Percentiles rank a stretch among this genome's conserved stretches.
Conservation (phyloP, 2,797 vertebrate genomes). For the Holocentrus rufus region DNA sequence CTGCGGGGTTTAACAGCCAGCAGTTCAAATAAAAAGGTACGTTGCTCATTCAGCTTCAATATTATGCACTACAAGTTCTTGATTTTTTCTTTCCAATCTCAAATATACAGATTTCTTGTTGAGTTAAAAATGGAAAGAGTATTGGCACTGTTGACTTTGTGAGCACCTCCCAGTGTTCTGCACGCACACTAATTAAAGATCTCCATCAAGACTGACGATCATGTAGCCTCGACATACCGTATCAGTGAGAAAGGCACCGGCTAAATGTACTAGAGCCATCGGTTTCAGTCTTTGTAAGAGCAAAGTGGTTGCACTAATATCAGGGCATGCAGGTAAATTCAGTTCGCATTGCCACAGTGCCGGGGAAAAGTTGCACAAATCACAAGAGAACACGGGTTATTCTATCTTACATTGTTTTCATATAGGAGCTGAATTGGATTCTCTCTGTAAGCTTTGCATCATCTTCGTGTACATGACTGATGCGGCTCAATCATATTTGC, state of each 20-base stretch:
- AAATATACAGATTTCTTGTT: slow-evolving; percentile 32
- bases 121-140: slow-evolving; percentile 27
- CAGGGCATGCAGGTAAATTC: slow-evolving; percentile 38
- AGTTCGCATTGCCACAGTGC: slow-evolving; percentile 39
- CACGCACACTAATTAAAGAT: slow-evolving; percentile 53
- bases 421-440: background rate
- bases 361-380: slow-evolving; percentile 1
- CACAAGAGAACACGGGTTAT: background rate
- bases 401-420: background rate
- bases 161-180: slow-evolving; percentile 15
- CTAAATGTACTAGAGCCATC: slow-evolving; percentile 42
- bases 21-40: slow-evolving; percentile 23
- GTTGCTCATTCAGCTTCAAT: slow-evolving; percentile 10
- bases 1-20: slow-evolving; percentile 21
- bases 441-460: slow-evolving; percentile 48
- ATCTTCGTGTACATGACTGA: slow-evolving; percentile 17
- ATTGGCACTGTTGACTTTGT: slow-evolving; percentile 18
- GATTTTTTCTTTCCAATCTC: background rate
- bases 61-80: slow-evolving; percentile 8
- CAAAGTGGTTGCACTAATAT: no score
- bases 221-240: slow-evolving; percentile 65
- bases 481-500: slow-evolving; percentile 45
- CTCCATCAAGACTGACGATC: slow-evolving; percentile 37
- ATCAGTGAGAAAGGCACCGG: slow-evolving; percentile 42
- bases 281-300: slow-evolving; percentile 17